Conservation (phyloP, 2,113 vertebrate genomes). For the pig (Sus scrofa) region T2T-Sscrofa CM000817.6:87818001-87818500, state of each 20-base stretch:
- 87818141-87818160: not conserved
- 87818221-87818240: not conserved
- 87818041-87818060: not conserved
- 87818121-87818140: not conserved
- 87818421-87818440: not conserved
- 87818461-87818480: not conserved
- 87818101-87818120: too few species aligned
- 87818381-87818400: not conserved
- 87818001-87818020: not conserved
- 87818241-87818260: not conserved
- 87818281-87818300: not conserved
- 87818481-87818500: not conserved
- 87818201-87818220: not conserved
- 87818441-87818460: not conserved
- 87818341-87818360: conserved; percentile 13
- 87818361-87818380: not conserved
- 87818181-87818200: conserved; percentile 27
- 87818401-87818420: not conserved
- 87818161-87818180: not conserved
- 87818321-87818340: not conserved
- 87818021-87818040: not conserved
- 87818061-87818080: not conserved
- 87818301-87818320: not conserved
- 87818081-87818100: not conserved
- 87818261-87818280: conserved; percentile 1